Percentiles rank a stretch among this genome's conserved stretches.
These are phyloP conservation scores for Phania funesta DNA, from an alignment of 2,888 invertebrate species.

Conservation along the genomic window DNA sequence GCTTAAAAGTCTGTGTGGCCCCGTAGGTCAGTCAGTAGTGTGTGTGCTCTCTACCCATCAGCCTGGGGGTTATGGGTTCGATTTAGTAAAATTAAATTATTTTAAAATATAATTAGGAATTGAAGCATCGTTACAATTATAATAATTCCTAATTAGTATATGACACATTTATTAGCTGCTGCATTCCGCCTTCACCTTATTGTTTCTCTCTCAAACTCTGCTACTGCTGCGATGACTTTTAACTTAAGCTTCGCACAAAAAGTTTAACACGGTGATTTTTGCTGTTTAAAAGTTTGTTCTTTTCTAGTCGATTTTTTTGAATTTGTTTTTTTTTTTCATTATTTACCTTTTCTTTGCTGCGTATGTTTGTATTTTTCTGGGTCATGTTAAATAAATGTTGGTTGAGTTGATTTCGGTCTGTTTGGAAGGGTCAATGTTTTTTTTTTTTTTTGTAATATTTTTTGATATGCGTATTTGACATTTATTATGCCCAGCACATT, in stretches of 20 bases:
- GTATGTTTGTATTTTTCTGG: slow-evolving; percentile 1
- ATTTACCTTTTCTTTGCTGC: neutral
- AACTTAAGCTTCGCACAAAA: neutral
- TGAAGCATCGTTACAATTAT: too few relatives aligned
- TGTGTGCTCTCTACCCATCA: too few relatives aligned
- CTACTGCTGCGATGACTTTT: slow-evolving; percentile 32
- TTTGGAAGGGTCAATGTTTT: slow-evolving; percentile 32
- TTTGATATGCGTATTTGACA: neutral
- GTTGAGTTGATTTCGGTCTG: slow-evolving; percentile 59
- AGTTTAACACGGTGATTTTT: slow-evolving; percentile 19
- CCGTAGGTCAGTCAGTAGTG: too few relatives aligned
- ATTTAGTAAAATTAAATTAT: too few relatives aligned
- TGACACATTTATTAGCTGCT: too few relatives aligned
- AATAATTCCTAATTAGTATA: too few relatives aligned
- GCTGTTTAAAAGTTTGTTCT: neutral
- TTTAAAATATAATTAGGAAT: too few relatives aligned
- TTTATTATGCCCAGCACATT: neutral
- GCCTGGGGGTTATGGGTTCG: too few relatives aligned
- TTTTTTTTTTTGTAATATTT: neutral
- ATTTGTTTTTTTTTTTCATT: neutral
- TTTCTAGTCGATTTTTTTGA: slow-evolving; percentile 20
- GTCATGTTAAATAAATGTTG: slow-evolving; percentile 56
- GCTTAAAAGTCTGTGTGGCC: too few relatives aligned
- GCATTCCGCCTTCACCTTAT: neutral
- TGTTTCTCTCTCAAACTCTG: slow-evolving; percentile 45